Conservation (phyloP, 2,797 vertebrate genomes). For the Gallirallus australis region DNA sequence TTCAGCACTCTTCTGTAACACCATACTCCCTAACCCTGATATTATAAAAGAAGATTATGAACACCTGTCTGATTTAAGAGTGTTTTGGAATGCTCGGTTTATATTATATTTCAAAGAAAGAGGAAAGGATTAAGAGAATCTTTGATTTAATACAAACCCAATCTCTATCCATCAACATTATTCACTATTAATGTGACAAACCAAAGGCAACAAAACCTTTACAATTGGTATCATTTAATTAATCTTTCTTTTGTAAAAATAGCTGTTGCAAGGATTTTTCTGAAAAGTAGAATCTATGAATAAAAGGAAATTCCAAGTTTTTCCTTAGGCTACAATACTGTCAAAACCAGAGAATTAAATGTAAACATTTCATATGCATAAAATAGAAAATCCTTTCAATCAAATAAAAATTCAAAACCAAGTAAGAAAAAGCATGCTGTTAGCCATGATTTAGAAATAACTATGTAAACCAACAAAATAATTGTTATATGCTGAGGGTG, state of each 20-base stretch:
- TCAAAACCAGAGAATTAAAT: neutral
- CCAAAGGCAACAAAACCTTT: constrained; percentile 15
- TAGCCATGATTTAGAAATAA: neutral
- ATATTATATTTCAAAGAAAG: constrained; percentile 31
- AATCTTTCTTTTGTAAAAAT: constrained; percentile 25
- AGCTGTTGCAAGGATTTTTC: neutral
- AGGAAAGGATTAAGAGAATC: neutral
- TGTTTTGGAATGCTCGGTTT: constrained; percentile 16
- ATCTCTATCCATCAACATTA: neutral
- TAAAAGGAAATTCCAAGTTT: neutral
- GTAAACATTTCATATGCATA: neutral
- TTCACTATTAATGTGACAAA: neutral
- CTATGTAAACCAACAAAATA: neutral
- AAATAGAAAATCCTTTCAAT: neutral
- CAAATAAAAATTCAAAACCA: fast-evolving
- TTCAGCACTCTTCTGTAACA: neutral
- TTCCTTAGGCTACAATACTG: neutral
- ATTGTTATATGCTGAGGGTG: neutral
- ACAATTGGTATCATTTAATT: neutral
- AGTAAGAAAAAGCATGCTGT: neutral
- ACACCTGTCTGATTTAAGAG: neutral
- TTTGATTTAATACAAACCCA: constrained; percentile 6
- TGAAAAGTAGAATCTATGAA: neutral
- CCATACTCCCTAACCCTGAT: neutral
- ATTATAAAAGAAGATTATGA: constrained; percentile 1